Base-by-base conservation (phyloP, 35 echinoderm and acorn worm species). In the Heliocidaris tuberculata region DNA sequence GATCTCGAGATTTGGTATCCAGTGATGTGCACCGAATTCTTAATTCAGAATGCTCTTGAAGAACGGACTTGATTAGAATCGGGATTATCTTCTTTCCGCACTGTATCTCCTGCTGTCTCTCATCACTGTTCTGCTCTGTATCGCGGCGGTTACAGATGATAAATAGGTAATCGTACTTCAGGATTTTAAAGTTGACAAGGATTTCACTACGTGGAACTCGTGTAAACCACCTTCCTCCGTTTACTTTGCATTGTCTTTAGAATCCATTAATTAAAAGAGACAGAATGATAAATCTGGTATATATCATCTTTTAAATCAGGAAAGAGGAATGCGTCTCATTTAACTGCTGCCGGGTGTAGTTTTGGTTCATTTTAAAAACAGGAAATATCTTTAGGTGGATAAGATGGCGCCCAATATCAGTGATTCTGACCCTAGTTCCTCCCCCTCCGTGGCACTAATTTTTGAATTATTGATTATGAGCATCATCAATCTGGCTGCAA, bases 381-480 rank as follows among this genome's bases (percentile, higher is more conserved):
- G 48, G 31, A 47, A 32, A 91, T 42, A 30, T 93, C 87, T 47
- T 19, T n/a, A 32, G 87, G 1, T 31, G 31, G 31, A 89, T 2
- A 59, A 93, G 16, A 52, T 59, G 48, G 31, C 91, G 47, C 13
- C 9, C 13, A 93, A 93, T 27, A 30, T 32, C 19, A 93, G 13
- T 16, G 91, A 52, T 48, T 48, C 48, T 5, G 50, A 32, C 12
- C 2, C 19, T 4, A 29, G 48, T 59, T 59, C 47, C 5, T 31
- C 16, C 47, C 91, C 50, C 19, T 49, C 91, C 50, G 48, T 93
- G 31, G 60, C 15, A 31, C 24, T 85, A 56, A 93, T 96, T 30
- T 30, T 96, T 49, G 87, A 94, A 86, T 49, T 97, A 32, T 9
- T 96, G 29, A 13, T 94, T 47, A 95, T 97, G 96, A 86, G 71